Base-by-base conservation (phyloP, 2,113 vertebrate species). In the Oostethus manadensis region DNA sequence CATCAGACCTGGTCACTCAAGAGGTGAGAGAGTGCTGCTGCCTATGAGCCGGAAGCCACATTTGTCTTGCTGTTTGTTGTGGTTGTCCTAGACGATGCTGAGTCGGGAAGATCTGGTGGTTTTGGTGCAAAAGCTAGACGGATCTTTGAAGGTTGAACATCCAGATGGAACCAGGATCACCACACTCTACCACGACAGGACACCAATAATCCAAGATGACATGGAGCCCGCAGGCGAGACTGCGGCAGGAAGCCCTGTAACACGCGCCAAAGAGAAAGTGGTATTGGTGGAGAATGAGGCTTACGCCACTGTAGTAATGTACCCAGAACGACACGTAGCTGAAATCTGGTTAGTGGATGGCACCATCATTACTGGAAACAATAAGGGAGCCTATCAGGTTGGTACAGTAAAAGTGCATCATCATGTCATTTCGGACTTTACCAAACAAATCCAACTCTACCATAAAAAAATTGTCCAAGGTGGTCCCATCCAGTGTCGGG, bases 141-240 rank as follows among this genome's bases (percentile, higher is more conserved):
- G 92, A 1, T 91, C 88, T 8, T 56, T 75, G 29, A 79, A 83
- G n/a, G 90, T 93, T n/a, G 93, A 98, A 13, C 94, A 99, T 48
- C 88, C 92, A 23, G 97, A 98, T 8, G 93, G 94, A 42, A 99
- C 96, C 58, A 91, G 93, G 64, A 97, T 98, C 66, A 96, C 88
- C 9, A 94, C 88, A 17, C 85, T 90, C 51, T 90, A 89, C 73
- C 88, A 91, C 64, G 84, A 88, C 50, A 57, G 58, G 68, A 62
- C 84, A 75, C 33, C 35, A 62, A 76, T 33, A 47, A 45, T 42
- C 11, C 13, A 14, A 13, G 38, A 42, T 20, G 55, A 62, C 8
- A 10, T 9, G 0, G 55, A 45, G 45, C 14, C 6, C 18, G 3
- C 45, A 20, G 45, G 21, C 35, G 43, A 66, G 7, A 58, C 18